Base-by-base conservation (phyloP, 2,113 vertebrate genomes). In the Rhinogobius similis region DNA sequence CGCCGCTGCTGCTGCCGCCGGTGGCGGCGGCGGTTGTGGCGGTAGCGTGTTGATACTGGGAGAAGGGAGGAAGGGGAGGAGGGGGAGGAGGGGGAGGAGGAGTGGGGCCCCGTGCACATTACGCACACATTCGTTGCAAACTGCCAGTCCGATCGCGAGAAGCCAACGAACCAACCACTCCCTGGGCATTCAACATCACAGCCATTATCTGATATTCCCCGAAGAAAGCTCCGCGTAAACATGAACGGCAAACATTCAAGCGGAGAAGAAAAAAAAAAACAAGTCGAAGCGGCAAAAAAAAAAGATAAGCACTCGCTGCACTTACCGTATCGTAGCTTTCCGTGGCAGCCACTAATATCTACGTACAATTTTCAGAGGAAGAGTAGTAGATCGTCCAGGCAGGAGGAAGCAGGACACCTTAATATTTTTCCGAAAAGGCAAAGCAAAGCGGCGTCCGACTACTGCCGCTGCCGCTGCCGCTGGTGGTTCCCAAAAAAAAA, bases 151-250 rank as follows among this genome's bases (percentile, higher is more conserved):
- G 39, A 68, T 72, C 24, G 58, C 29, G 79, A 85, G 76, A 67
- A 55, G 23, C 52, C 52, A 48, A 1, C 46, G 3, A 36, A n/a
- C 16, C 23, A 14, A 91, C 85, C 86, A 82, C 88, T 88, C 88
- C 88, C 87, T 79, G 85, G 78, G 82, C 76, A 81, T 58, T 78
- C 88, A 89, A 81, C 83, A 84, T 55, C 78, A 76, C 65, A 68
- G 77, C 80, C 81, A 84, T 80, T 81, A 85, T 83, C 87, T 82
- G 23, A 23, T 24, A 69, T 72, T 76, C 58, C 61, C 21, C 44
- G 16, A 4, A 7, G 4, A 4, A 48, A 41, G 39, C 39, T 7
- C 2, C 12, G 9, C 32, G 43, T 10, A n/a, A 9, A 6, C 46
- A 20, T 20, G 5, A 48, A 16, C 43, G 0, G 13, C 14, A 18